Evolutionary conservation across 1,140 invertebrate genomes (phyloP).

Genomic region (Zaprionus ghesquierei): DNA sequence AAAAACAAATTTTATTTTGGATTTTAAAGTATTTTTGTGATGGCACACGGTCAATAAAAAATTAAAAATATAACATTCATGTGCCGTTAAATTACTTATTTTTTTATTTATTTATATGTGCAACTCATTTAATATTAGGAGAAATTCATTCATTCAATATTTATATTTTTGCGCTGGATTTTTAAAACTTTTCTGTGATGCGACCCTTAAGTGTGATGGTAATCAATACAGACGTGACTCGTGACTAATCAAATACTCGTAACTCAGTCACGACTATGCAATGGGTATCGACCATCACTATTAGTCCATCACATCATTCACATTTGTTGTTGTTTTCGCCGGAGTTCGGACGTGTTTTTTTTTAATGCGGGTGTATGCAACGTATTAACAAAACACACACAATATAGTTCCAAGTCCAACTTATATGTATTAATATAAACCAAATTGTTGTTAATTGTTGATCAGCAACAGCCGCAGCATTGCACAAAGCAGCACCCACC

Average conservation of each 20-base stretch:
- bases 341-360: constrained; percentile 40
- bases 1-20: background rate
- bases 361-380: constrained; percentile 38
- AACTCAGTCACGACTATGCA: background rate
- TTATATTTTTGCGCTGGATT: background rate
- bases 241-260: background rate
- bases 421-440: constrained; percentile 20
- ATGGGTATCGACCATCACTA: background rate
- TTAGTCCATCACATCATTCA: constrained; percentile 9
- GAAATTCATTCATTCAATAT: background rate
- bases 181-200: background rate
- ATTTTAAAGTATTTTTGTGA: background rate
- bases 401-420: constrained; percentile 9
- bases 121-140: background rate
- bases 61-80: no score
- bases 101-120: background rate
- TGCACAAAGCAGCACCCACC: background rate
- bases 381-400: constrained; percentile 14
- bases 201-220: background rate
- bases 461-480: constrained; percentile 11
- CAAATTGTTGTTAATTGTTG: constrained; percentile 38
- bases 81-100: background rate
- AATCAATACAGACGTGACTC: background rate
- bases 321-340: constrained; percentile 45
- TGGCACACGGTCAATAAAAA: background rate